Evolutionary conservation across 2,888 invertebrate genomes (phyloP).

Genomic region (Griposia aprilina): DNA sequence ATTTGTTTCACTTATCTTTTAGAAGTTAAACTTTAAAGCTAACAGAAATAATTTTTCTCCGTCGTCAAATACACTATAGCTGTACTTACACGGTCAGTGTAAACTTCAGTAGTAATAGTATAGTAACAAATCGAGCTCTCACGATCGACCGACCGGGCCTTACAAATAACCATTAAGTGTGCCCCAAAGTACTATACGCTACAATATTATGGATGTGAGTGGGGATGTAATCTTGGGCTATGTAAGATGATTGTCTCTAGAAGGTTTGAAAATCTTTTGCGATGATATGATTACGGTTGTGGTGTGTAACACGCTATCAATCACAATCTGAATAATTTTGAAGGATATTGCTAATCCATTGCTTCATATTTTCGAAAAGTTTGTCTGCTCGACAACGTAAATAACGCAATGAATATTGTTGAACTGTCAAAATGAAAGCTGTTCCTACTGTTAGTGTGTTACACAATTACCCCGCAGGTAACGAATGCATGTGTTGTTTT

Average conservation of each 20-base stretch:
- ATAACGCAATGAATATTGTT: too few relatives aligned
- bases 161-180: slow-evolving; percentile 51
- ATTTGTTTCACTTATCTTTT: too few relatives aligned
- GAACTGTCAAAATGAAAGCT: too few relatives aligned
- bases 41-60: neutral
- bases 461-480: too few relatives aligned
- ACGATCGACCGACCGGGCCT: slow-evolving; percentile 49
- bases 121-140: slow-evolving; percentile 52
- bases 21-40: too few relatives aligned
- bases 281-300: neutral
- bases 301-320: too few relatives aligned
- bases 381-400: too few relatives aligned
- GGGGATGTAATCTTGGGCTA: slow-evolving; percentile 40
- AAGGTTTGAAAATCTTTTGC: slow-evolving; percentile 6
- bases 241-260: slow-evolving; percentile 5
- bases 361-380: too few relatives aligned
- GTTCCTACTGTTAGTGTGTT: too few relatives aligned
- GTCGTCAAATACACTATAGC: neutral
- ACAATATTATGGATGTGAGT: slow-evolving; percentile 29
- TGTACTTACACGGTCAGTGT: slow-evolving; percentile 52
- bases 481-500: too few relatives aligned
- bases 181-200: slow-evolving; percentile 47
- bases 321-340: too few relatives aligned
- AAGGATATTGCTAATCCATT: too few relatives aligned
- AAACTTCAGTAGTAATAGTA: slow-evolving; percentile 53